Evolutionary conservation across 2,797 vertebrate species (phyloP).

Genomic region (Lindbergichthys nudifrons): DNA sequence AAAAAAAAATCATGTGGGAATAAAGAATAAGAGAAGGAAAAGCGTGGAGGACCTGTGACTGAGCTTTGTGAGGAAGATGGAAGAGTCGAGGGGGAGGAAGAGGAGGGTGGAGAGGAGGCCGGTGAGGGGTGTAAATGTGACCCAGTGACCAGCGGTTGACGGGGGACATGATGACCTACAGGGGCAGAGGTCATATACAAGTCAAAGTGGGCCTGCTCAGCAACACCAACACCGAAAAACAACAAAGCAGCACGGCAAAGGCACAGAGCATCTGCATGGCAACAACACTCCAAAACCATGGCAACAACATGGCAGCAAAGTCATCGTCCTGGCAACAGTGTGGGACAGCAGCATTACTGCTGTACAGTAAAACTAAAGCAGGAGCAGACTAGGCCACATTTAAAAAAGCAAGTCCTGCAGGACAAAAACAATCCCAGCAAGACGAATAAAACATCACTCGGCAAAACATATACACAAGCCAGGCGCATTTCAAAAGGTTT

Average conservation of each 20-base stretch:
- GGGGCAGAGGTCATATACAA: constrained; percentile 79
- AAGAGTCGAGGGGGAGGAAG: constrained; percentile 85
- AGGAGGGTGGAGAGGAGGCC: constrained; percentile 87
- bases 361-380: constrained; percentile 51
- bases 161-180: constrained; percentile 83
- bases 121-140: constrained; percentile 86
- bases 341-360: constrained; percentile 44
- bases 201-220: constrained; percentile 70
- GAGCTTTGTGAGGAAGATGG: constrained; percentile 84
- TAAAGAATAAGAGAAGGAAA: constrained; percentile 71
- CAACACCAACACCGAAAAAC: constrained; percentile 33
- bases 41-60: constrained; percentile 83
- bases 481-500: neutral
- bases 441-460: constrained; percentile 8
- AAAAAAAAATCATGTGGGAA: constrained; percentile 49
- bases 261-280: constrained; percentile 52
- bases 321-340: constrained; percentile 62
- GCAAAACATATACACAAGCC: constrained; percentile 11
- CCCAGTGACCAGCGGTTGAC: constrained; percentile 86
- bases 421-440: constrained; percentile 53
- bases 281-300: constrained; percentile 65
- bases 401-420: constrained; percentile 59
- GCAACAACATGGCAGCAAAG: constrained; percentile 62
- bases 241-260: constrained; percentile 45
- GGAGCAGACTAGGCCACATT: constrained; percentile 54